These are phyloP conservation scores for Galago senegalensis DNA, from an alignment of 2,797 vertebrate species.

Conservation along the genomic window DNA sequence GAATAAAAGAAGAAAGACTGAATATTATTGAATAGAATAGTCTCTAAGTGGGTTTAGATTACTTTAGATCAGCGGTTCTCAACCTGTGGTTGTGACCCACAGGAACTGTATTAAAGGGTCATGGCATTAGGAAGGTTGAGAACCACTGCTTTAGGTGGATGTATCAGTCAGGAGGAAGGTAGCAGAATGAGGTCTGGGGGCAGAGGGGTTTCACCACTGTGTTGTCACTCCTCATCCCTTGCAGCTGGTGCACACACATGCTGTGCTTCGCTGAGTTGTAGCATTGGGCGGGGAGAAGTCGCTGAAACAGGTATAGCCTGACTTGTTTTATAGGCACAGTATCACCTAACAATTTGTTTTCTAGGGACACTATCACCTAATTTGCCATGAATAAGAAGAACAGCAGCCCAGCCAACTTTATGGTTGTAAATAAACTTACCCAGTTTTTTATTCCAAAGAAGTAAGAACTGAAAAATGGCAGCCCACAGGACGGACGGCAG, in stretches of 20 bases:
- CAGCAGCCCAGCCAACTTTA: not conserved
- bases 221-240: not conserved
- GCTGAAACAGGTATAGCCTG: conserved; percentile 53
- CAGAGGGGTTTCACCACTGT: not conserved
- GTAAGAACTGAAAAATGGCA: conserved; percentile 29
- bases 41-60: not conserved
- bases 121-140: too few relatives aligned
- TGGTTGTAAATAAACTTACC: conserved; percentile 43
- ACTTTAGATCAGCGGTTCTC: not conserved
- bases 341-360: not conserved
- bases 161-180: not conserved
- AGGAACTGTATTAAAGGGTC: too few relatives aligned
- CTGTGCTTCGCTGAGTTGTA: not conserved
- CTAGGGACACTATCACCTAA: too few relatives aligned
- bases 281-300: conserved; percentile 46
- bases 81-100: too few relatives aligned
- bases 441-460: conserved; percentile 45
- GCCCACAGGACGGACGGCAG: not conserved
- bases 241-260: not conserved
- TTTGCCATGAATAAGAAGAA: not conserved
- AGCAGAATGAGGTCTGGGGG: not conserved
- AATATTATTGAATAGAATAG: not conserved
- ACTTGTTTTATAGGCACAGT: not conserved
- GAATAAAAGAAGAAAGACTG: not conserved
- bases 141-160: not conserved